A percentile compares a stretch with the other conserved stretches of the same genome.
Conservation (phyloP, 2,113 vertebrate species). For the Cottus gobio region DNA sequence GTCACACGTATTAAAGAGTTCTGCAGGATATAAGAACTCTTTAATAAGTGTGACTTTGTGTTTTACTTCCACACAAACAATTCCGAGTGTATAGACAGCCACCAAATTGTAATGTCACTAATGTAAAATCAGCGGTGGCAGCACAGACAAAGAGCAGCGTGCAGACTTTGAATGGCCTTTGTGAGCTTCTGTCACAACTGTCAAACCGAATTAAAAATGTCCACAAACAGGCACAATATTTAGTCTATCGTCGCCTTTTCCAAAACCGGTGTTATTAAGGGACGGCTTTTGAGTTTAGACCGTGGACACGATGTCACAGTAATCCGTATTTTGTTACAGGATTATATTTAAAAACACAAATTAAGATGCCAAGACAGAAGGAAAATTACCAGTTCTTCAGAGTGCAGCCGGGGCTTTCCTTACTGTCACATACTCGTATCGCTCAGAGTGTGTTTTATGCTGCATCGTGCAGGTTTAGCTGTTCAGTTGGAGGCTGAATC, state of each 20-base stretch:
- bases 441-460: not conserved
- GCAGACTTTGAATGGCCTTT: slow-evolving; percentile 14
- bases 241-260: not conserved
- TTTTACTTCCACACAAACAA: slow-evolving; percentile 4
- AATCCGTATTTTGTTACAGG: not conserved
- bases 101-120: slow-evolving; percentile 14
- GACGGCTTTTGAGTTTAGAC: not conserved
- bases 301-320: not conserved
- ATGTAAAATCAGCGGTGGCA: slow-evolving; percentile 30
- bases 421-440: not conserved
- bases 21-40: not conserved
- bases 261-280: not conserved
- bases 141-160: slow-evolving; percentile 15
- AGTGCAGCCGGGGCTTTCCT: not conserved
- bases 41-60: not conserved
- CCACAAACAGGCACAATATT: slow-evolving; percentile 27
- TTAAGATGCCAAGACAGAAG: slow-evolving; percentile 10
- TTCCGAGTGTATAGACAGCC: not conserved
- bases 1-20: not conserved
- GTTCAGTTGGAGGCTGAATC: not conserved
- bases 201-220: slow-evolving; percentile 7
- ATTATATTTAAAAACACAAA: not conserved
- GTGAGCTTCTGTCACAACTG: slow-evolving; percentile 30
- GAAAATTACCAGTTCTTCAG: not conserved
- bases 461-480: no score